Evolutionary conservation across 2,888 invertebrate genomes (phyloP).

Genomic region (Oxytorus armatus): DNA sequence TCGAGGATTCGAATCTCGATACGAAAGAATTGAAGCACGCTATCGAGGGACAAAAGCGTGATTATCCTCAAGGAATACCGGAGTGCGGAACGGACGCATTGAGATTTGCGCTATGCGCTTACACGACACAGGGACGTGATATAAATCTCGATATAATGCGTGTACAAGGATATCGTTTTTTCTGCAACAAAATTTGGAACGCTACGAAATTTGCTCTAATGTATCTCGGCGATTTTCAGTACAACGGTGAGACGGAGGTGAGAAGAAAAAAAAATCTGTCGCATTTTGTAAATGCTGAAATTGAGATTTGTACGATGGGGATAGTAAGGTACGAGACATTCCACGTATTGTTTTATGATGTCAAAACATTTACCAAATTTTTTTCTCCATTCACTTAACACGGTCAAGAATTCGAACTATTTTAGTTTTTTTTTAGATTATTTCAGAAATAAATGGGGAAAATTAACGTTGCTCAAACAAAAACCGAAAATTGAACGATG

Average conservation of each 20-base stretch:
- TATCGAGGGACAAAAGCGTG: constrained; percentile 84
- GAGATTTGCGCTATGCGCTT: constrained; percentile 95
- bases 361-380: not conserved
- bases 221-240: constrained; percentile 87
- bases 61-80: constrained; percentile 95
- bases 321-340: not conserved
- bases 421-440: not conserved
- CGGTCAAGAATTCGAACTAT: not conserved
- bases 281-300: not conserved
- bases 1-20: constrained; percentile 93
- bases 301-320: not conserved
- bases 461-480: not conserved
- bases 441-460: not conserved
- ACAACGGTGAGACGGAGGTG: constrained; percentile 82
- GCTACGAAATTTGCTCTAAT: constrained; percentile 96
- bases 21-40: constrained; percentile 88
- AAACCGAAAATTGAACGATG: not conserved
- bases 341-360: not conserved
- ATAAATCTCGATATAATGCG: constrained; percentile 98
- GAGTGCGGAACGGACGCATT: constrained; percentile 98
- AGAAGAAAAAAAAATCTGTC: constrained; percentile 43
- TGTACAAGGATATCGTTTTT: constrained; percentile 97
- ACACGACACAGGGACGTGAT: constrained; percentile 95
- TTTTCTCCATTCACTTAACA: not conserved
- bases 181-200: constrained; percentile 99